phyloP scores from a whole-genome alignment of 2,888 invertebrate species.

The Epinotia nisella region DNA sequence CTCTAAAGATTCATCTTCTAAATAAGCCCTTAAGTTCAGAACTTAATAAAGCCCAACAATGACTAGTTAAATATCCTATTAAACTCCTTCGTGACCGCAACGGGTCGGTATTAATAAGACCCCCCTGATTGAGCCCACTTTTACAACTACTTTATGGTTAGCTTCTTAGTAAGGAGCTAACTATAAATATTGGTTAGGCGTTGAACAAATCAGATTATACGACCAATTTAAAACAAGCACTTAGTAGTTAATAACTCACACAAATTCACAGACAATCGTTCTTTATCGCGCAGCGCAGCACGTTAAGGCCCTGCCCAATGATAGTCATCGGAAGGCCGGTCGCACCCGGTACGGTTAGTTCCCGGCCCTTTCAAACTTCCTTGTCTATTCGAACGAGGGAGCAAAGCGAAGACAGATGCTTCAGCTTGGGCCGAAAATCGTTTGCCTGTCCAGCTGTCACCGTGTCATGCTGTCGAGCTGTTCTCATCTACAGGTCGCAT shows the following conservation, averaged over 20 bases:
- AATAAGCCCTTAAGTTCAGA: constrained; percentile 29
- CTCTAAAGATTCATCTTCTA: constrained; percentile 20
- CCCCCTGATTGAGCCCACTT: constrained; percentile 13
- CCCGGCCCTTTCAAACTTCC: not conserved
- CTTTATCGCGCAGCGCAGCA: constrained; percentile 67
- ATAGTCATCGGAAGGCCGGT: constrained; percentile 34
- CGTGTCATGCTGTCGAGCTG: no score
- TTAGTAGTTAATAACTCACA: constrained; percentile 71
- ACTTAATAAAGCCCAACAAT: constrained; percentile 37
- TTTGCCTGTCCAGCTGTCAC: no score
- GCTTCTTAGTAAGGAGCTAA: not conserved
- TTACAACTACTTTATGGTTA: constrained; percentile 25
- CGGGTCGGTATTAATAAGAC: constrained; percentile 5
- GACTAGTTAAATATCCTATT: constrained; percentile 35
- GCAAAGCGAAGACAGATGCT: no score
- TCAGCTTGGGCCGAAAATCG: no score
- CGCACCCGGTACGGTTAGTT: constrained; percentile 16
- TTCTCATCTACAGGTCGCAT: no score
- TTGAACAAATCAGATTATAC: constrained; percentile 60
- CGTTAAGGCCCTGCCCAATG: constrained; percentile 48
- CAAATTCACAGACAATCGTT: constrained; percentile 60
- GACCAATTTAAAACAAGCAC: constrained; percentile 67
- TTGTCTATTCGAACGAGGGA: no score
- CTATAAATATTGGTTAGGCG: constrained; percentile 32
- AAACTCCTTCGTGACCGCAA: constrained; percentile 18